These are phyloP conservation scores for Microcebus ravelobensis DNA, from an alignment of 2,113 vertebrate species.

Conservation along the genomic window DNA sequence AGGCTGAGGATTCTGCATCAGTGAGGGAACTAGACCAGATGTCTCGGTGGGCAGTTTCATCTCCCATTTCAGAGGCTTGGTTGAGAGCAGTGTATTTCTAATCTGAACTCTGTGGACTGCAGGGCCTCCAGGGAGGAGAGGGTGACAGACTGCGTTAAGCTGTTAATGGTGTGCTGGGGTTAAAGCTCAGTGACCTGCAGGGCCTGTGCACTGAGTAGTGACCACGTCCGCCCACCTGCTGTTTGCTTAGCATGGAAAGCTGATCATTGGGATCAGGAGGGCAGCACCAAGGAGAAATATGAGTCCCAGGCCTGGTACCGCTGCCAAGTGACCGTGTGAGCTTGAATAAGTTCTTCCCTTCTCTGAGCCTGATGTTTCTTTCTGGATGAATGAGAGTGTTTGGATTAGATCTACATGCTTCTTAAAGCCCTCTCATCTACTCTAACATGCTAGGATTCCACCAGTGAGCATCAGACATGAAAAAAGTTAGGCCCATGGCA, in stretches of 20 bases:
- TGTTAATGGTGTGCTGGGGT: not conserved
- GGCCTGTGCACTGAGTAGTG: not conserved
- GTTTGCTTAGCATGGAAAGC: not conserved
- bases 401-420: not conserved
- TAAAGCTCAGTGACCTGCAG: not conserved
- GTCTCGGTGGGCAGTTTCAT: not conserved
- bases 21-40: not conserved
- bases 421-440: not conserved
- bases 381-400: not conserved
- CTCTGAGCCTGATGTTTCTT: constrained; percentile 12
- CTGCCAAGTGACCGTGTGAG: not conserved
- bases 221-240: not conserved
- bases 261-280: not conserved
- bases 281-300: not conserved
- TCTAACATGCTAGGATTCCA: not conserved
- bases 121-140: not conserved
- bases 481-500: not conserved
- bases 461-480: not conserved
- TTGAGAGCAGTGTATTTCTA: not conserved
- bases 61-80: not conserved
- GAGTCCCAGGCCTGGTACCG: not conserved
- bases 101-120: not conserved
- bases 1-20: not conserved
- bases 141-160: not conserved
- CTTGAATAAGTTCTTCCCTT: not conserved